These are phyloP conservation scores for Heliothis virescens DNA, from an alignment of 1,140 invertebrate species.

Conservation along the genomic window DNA sequence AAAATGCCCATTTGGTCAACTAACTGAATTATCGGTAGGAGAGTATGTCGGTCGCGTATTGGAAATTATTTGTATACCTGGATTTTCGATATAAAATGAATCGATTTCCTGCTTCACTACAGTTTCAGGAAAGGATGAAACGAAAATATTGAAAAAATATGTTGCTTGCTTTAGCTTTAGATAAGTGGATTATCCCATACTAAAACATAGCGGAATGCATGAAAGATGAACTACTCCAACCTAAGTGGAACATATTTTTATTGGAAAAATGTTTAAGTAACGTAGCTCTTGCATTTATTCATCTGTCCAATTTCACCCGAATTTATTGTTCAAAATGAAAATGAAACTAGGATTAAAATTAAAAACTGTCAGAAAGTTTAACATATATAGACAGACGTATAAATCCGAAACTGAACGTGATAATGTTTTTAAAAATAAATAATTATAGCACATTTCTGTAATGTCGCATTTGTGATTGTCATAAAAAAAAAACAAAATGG, in stretches of 20 bases:
- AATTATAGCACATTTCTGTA: neutral
- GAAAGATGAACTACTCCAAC: neutral
- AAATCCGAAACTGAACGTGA: no score
- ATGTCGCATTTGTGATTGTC: neutral
- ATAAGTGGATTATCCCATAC: neutral
- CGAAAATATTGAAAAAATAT: neutral
- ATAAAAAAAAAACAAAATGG: conserved; percentile 21
- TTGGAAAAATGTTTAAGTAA: no score
- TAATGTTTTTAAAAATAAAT: neutral
- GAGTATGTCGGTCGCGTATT: neutral
- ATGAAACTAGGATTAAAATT: no score
- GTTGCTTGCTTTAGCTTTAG: neutral
- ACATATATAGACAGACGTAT: no score
- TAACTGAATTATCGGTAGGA: conserved; percentile 22
- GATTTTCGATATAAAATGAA: neutral
- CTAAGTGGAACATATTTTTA: neutral
- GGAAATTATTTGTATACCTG: neutral
- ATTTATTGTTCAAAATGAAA: no score
- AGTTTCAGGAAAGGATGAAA: neutral
- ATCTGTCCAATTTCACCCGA: no score
- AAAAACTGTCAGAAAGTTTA: no score
- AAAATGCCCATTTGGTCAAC: conserved; percentile 27
- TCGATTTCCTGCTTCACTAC: neutral
- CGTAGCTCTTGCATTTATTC: no score
- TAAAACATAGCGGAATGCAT: neutral